Evolutionary conservation across 2,797 vertebrate species (phyloP).

Genomic region (Acanthurus tractus): DNA sequence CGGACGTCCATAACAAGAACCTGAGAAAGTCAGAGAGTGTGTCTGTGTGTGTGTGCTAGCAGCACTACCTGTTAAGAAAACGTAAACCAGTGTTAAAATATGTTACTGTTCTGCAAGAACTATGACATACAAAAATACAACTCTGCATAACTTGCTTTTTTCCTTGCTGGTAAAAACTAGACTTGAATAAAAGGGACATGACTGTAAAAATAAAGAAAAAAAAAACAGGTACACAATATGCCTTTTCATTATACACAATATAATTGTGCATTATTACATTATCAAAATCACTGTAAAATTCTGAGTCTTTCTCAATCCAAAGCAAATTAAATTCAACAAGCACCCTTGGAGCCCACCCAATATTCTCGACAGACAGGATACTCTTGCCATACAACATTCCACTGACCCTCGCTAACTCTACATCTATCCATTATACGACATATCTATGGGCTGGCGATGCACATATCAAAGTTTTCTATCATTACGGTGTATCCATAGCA

Average conservation of each 20-base stretch:
- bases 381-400: conserved; percentile 67
- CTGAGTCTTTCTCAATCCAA: conserved; percentile 53
- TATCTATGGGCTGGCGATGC: conserved; percentile 63
- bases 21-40: conserved; percentile 79
- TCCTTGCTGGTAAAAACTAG: conserved; percentile 64
- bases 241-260: conserved; percentile 63
- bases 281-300: conserved; percentile 66
- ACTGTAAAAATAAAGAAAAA: conserved; percentile 55
- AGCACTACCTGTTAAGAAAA: conserved; percentile 78
- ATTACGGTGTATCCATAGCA: conserved; percentile 64
- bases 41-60: conserved; percentile 72
- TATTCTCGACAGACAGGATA: conserved; percentile 63
- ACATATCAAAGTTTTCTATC: conserved; percentile 62
- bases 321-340: conserved; percentile 58
- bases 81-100: conserved; percentile 79
- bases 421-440: conserved; percentile 63
- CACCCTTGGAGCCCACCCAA: conserved; percentile 54
- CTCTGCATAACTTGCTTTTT: conserved; percentile 71
- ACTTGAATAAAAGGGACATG: conserved; percentile 59
- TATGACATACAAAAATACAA: conserved; percentile 79
- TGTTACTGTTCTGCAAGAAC: conserved; percentile 80
- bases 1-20: conserved; percentile 76
- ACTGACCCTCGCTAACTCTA: conserved; percentile 75
- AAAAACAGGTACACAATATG: too few species aligned
- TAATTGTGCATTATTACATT: conserved; percentile 73